These are phyloP conservation scores for Spodoptera picta DNA, from an alignment of 2,888 invertebrate genomes.

Conservation along the genomic window DNA sequence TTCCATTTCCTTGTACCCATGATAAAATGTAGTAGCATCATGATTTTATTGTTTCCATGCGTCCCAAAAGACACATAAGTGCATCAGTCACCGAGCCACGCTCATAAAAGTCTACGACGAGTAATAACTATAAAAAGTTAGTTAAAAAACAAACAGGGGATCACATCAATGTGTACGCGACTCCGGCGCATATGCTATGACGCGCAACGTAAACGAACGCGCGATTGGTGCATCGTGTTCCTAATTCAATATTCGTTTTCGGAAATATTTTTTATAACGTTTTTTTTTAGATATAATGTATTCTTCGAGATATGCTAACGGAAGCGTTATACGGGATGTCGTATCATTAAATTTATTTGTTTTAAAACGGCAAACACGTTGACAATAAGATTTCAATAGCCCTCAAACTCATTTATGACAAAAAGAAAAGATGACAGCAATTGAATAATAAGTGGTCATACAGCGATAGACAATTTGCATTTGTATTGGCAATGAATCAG, in stretches of 20 bases:
- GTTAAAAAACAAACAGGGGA: slow-evolving; percentile 68
- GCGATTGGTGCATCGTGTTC: slow-evolving; percentile 42
- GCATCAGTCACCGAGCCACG: slow-evolving; percentile 68
- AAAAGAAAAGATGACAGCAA: slow-evolving; percentile 39
- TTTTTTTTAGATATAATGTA: neutral
- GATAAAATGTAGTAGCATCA: slow-evolving; percentile 11
- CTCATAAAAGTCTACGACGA: slow-evolving; percentile 70
- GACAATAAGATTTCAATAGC: slow-evolving; percentile 7
- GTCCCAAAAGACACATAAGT: slow-evolving; percentile 38
- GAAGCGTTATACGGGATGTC: slow-evolving; percentile 7
- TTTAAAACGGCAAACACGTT: neutral
- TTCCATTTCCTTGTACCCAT: slow-evolving; percentile 10
- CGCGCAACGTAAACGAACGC: slow-evolving; percentile 48
- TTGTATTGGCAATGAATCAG: slow-evolving; percentile 57
- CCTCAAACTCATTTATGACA: slow-evolving; percentile 30
- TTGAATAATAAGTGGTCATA: slow-evolving; percentile 49
- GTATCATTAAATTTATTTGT: neutral
- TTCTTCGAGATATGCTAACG: slow-evolving; percentile 7
- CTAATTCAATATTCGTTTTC: slow-evolving; percentile 43
- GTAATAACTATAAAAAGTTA: slow-evolving; percentile 71
- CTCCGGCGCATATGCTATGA: slow-evolving; percentile 58
- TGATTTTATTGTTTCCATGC: slow-evolving; percentile 41
- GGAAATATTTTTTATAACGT: slow-evolving; percentile 17
- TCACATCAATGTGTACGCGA: slow-evolving; percentile 58
- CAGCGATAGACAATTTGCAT: slow-evolving; percentile 48